Percentiles rank a stretch among this genome's conserved stretches.
These are phyloP conservation scores for Kryphioiulus occultus DNA, from an alignment of 2,888 invertebrate species.

Conservation along the genomic window DNA sequence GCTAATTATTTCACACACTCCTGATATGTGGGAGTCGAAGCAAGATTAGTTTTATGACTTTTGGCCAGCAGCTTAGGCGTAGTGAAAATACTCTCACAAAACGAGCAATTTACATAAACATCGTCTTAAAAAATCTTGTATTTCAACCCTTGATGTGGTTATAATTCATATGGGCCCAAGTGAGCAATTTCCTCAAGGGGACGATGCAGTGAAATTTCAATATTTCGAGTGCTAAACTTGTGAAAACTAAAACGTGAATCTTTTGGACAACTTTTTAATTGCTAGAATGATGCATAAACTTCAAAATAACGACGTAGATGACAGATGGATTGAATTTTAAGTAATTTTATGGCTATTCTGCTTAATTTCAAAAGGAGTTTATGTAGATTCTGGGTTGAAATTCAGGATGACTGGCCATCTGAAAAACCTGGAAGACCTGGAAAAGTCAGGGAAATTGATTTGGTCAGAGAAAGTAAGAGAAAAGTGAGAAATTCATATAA, in stretches of 20 bases:
- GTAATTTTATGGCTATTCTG: too few species aligned
- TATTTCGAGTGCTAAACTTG: neutral
- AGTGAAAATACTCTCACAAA: neutral
- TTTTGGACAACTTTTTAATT: neutral
- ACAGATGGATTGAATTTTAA: too few species aligned
- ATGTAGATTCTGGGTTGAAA: too few species aligned
- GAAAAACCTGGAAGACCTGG: too few species aligned
- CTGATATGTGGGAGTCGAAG: constrained; percentile 1
- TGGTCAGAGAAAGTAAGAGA: too few species aligned
- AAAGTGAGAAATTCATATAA: too few species aligned
- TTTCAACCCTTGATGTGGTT: neutral
- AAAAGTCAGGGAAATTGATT: too few species aligned
- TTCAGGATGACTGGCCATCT: too few species aligned
- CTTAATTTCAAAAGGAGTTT: too few species aligned
- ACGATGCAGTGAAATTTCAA: neutral
- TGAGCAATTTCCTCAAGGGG: neutral
- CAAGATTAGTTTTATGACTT: constrained; percentile 20
- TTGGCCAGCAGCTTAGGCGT: neutral
- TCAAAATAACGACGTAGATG: neutral
- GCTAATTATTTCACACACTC: neutral
- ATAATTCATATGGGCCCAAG: neutral
- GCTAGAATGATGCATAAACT: neutral
- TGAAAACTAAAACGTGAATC: neutral
- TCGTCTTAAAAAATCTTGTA: neutral
- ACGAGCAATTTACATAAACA: constrained; percentile 10